These are phyloP conservation scores for Liparis tanakae DNA, from an alignment of 2,797 vertebrate genomes.

Conservation along the genomic window DNA sequence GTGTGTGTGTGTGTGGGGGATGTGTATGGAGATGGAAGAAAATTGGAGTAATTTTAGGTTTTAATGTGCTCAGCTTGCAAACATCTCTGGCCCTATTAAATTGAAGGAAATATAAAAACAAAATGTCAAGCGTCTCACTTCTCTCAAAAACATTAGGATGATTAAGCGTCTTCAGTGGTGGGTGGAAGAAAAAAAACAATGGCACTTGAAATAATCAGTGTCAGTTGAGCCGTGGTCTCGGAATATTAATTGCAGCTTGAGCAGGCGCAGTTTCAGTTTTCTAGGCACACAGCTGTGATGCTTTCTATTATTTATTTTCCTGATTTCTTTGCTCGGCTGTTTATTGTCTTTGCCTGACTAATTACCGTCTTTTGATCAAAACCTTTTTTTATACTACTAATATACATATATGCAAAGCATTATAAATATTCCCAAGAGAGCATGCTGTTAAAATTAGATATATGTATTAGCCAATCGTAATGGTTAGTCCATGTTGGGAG, in stretches of 20 bases:
- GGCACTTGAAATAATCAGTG: slow-evolving; percentile 72
- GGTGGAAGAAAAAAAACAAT: slow-evolving; percentile 55
- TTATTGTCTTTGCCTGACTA: slow-evolving; percentile 60
- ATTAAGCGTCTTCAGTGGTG: slow-evolving; percentile 71
- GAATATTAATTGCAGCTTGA: slow-evolving; percentile 73
- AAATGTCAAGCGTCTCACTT: slow-evolving; percentile 59
- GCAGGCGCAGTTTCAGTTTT: slow-evolving; percentile 54
- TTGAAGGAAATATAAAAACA: slow-evolving; percentile 34
- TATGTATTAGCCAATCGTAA: slow-evolving; percentile 32
- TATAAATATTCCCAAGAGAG: slow-evolving; percentile 23
- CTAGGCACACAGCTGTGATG: slow-evolving; percentile 62
- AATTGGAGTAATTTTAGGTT: slow-evolving; percentile 67
- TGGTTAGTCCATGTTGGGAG: not conserved
- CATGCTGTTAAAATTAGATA: slow-evolving; percentile 32
- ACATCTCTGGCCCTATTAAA: slow-evolving; percentile 55
- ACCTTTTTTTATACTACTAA: slow-evolving; percentile 34
- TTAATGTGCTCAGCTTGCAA: slow-evolving; percentile 66
- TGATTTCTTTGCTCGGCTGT: slow-evolving; percentile 46
- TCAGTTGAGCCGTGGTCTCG: slow-evolving; percentile 57
- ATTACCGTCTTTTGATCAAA: slow-evolving; percentile 38
- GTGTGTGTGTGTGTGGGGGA: slow-evolving; percentile 11
- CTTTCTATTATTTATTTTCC: slow-evolving; percentile 32
- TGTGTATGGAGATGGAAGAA: slow-evolving; percentile 51
- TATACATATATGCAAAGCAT: slow-evolving; percentile 29
- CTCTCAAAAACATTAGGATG: slow-evolving; percentile 65